Conservation (phyloP, 92 coral and sea anemone species). For the Montipora capitata region DNA sequence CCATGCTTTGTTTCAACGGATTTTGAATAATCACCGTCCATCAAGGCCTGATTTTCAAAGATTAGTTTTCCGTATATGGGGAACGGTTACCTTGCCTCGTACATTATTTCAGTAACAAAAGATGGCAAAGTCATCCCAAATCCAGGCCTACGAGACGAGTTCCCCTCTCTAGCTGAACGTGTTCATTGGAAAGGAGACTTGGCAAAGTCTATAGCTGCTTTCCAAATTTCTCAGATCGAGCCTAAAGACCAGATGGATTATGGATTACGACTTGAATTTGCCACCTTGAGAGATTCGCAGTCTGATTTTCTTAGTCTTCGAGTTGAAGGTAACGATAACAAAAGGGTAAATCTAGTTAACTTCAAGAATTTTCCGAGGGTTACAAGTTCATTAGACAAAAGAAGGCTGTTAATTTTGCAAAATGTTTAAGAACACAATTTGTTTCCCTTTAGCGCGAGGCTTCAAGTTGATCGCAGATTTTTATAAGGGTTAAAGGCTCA, state of each 20-base stretch:
- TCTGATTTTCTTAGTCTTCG: neutral
- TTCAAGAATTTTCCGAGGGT: neutral
- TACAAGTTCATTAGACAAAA: no score
- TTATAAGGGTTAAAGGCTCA: no score
- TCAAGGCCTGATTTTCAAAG: slow-evolving; percentile 10
- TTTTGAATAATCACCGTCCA: neutral
- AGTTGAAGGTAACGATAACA: neutral
- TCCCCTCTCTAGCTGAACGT: neutral
- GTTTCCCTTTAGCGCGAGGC: no score
- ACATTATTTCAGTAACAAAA: slow-evolving; percentile 4
- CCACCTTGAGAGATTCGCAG: neutral
- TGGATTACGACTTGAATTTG: neutral
- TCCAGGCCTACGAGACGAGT: neutral
- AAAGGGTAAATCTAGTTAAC: neutral
- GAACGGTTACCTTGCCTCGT: slow-evolving; percentile 10
- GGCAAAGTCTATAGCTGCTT: neutral
- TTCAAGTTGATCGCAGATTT: no score
- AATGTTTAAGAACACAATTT: no score
- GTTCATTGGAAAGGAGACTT: slow-evolving; percentile 35
- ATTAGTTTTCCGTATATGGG: slow-evolving; percentile 13
- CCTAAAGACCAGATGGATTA: slow-evolving; percentile 12
- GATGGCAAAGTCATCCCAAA: neutral
- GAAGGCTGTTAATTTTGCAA: no score
- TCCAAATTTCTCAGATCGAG: slow-evolving; percentile 1
- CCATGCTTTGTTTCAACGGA: slow-evolving; percentile 25